A percentile compares a stretch with the other conserved stretches of the same genome.
These are phyloP conservation scores for Sebastolobus alascanus DNA, from an alignment of 2,797 vertebrate genomes.

Conservation along the genomic window DNA sequence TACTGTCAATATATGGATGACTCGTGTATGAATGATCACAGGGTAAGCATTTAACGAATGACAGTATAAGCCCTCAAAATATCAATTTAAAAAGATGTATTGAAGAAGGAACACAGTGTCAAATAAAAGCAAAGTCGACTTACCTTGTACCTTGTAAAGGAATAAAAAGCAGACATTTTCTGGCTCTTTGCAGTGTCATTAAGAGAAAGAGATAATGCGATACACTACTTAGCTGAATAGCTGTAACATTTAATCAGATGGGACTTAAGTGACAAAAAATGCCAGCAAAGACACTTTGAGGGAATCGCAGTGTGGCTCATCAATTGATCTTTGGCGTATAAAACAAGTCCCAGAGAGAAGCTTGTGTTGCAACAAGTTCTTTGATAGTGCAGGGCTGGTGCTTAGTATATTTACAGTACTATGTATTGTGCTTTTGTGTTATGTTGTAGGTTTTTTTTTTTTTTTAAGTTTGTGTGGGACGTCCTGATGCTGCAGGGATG, in stretches of 20 bases:
- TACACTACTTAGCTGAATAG: conserved; percentile 24
- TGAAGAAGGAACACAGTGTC: background rate
- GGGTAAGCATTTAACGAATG: background rate
- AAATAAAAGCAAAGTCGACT: conserved; percentile 7
- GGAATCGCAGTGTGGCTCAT: conserved; percentile 36
- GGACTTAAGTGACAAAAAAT: conserved; percentile 25
- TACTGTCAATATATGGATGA: background rate
- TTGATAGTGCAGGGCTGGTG: background rate
- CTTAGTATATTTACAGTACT: background rate
- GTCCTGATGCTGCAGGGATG: background rate
- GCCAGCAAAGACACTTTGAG: conserved; percentile 32
- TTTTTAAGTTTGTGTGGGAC: background rate
- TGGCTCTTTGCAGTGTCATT: conserved; percentile 14
- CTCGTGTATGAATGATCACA: background rate
- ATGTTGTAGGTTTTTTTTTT: background rate
- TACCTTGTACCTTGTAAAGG: background rate
- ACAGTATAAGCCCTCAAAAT: background rate
- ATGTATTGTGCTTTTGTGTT: background rate
- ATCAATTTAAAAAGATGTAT: background rate
- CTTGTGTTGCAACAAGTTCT: conserved; percentile 4
- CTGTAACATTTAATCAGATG: conserved; percentile 22
- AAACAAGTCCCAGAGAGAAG: conserved; percentile 29
- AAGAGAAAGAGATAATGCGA: conserved; percentile 17
- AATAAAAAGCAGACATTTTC: conserved; percentile 5
- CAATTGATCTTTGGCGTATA: conserved; percentile 24